phyloP scores from a whole-genome alignment of 2,888 invertebrate genomes.

The Holacanthella duospinosa region DNA sequence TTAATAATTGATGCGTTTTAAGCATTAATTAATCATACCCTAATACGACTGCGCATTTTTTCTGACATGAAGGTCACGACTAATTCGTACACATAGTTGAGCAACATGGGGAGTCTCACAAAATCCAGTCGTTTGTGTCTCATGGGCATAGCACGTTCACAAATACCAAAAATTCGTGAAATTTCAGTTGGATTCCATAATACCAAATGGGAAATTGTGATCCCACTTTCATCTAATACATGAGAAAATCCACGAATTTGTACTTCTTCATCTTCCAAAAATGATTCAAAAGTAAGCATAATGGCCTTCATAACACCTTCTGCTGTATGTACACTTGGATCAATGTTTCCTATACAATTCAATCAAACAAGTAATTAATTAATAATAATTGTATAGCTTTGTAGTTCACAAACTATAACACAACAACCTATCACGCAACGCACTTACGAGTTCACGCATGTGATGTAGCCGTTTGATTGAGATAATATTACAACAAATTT shows the following conservation, averaged over 20 bases:
- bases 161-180: conserved; percentile 62
- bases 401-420: background rate
- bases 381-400: background rate
- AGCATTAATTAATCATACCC: conserved; percentile 46
- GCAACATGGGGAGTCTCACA: conserved; percentile 57
- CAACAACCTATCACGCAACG: background rate
- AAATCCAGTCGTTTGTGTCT: conserved; percentile 66
- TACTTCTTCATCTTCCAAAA: conserved; percentile 70
- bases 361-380: conserved; percentile 30
- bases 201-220: conserved; percentile 66
- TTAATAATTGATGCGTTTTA: too few relatives aligned
- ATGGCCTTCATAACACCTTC: conserved; percentile 68
- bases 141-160: conserved; percentile 70
- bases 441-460: too few relatives aligned
- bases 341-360: conserved; percentile 56
- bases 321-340: conserved; percentile 63
- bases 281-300: conserved; percentile 62
- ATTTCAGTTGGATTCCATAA: conserved; percentile 72
- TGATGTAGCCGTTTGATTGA: too few relatives aligned
- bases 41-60: conserved; percentile 59
- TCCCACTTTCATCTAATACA: conserved; percentile 69
- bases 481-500: too few relatives aligned
- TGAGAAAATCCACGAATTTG: conserved; percentile 70
- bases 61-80: conserved; percentile 54
- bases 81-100: conserved; percentile 67